phyloP scores from a whole-genome alignment of 2,113 vertebrate species.

The Eidolon helvum region DNA sequence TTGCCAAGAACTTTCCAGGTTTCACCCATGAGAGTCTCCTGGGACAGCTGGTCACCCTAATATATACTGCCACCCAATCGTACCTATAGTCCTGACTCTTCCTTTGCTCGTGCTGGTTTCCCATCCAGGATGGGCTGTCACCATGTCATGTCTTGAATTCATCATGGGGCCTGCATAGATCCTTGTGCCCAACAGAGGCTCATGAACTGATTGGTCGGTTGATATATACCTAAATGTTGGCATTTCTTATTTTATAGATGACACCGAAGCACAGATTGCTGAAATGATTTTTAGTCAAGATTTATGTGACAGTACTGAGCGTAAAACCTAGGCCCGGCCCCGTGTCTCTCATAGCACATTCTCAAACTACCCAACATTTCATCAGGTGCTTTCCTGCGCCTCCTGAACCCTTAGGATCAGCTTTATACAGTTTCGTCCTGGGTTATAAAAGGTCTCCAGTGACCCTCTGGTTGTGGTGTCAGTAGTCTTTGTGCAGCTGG shows the following conservation, averaged over 20 bases:
- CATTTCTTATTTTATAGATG: background rate
- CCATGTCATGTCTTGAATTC: background rate
- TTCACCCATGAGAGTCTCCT: background rate
- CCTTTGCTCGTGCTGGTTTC: background rate
- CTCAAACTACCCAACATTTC: background rate
- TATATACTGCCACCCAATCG: background rate
- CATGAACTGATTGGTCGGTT: background rate
- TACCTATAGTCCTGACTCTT: background rate
- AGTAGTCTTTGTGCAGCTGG: background rate
- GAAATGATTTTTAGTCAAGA: background rate
- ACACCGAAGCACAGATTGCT: background rate
- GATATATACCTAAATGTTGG: background rate
- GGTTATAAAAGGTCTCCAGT: background rate
- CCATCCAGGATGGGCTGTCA: background rate
- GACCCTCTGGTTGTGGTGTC: slow-evolving; percentile 22
- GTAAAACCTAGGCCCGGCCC: background rate
- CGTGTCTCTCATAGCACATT: background rate
- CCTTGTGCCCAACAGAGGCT: background rate
- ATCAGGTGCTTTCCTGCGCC: background rate
- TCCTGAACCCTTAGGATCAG: background rate
- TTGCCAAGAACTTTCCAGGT: background rate
- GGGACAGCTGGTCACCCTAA: background rate
- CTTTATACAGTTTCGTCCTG: background rate
- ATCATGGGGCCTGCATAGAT: background rate
- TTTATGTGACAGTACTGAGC: background rate